Evolutionary conservation across 92 coral and sea anemone genomes (phyloP).

Genomic region (Meandrina meandrites): DNA sequence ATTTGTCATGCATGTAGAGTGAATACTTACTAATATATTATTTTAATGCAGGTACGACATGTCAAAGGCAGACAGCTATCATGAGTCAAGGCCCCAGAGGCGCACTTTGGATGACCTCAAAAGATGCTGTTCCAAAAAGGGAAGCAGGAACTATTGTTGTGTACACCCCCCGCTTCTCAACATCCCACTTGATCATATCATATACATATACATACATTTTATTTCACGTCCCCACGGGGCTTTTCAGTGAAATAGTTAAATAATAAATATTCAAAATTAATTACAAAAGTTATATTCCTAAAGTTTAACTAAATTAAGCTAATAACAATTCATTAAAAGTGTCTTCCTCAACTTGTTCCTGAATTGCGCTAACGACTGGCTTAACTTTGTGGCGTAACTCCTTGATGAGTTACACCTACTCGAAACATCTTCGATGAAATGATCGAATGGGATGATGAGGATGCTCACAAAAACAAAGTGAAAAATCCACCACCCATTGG

Average conservation of each 20-base stretch:
- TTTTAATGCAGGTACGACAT: not conserved
- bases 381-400: too few species aligned
- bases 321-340: too few species aligned
- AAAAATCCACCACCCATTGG: not conserved
- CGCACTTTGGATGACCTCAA: not conserved
- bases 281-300: too few species aligned
- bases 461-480: not conserved
- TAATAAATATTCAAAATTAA: too few species aligned
- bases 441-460: conserved; percentile 13
- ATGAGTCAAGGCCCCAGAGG: not conserved
- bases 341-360: too few species aligned
- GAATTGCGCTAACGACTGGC: too few species aligned
- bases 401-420: conserved; percentile 6
- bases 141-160: not conserved
- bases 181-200: conserved; percentile 9
- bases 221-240: too few species aligned
- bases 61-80: conserved; percentile 6
- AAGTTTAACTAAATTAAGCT: too few species aligned
- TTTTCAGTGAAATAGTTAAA: too few species aligned
- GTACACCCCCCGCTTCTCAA: conserved; percentile 2
- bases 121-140: not conserved
- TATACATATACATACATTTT: not conserved
- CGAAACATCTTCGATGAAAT: not conserved
- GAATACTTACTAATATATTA: not conserved
- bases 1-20: not conserved